Base-by-base conservation (phyloP, 2,797 vertebrate genomes). In the Arrhamphus sclerolepis region DNA sequence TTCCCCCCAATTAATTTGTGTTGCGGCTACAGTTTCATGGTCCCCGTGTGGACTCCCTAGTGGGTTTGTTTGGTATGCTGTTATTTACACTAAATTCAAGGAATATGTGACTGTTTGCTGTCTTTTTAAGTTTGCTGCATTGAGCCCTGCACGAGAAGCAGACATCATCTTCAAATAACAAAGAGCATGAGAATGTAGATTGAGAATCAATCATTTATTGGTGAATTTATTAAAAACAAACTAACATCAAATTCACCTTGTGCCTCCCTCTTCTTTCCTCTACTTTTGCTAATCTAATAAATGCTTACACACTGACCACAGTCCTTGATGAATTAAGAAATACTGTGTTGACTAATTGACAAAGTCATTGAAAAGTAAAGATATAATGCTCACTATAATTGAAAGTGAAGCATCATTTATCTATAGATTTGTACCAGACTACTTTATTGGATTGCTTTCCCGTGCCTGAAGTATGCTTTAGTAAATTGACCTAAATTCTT, bases 371-470 rank as follows among this genome's bases (percentile, higher is more conserved):
- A 82, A 84, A 89, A 80, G 82, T 85, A 79, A 87, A 91, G 87
- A 86, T 91, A 87, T 91, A 89, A 90, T 87, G 83, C 77, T 87
- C 85, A 88, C 80, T 86, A 72, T 88, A 89, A 92, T 91, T 92
- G 81, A 90, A 92, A 84, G 87, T 89, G 90, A 92, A 90, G 87
- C 87, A 87, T 89, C 86, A 90, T 92, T 91, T 91, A 89, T 88
- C 86, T 89, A 89, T 88, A 87, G 88, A 90, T 91, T 90, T 85
- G 78, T 82, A 82, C 77, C 84, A 87, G 87, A 87, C 86, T 84
- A 74, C 85, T 89, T 91, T 91, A 93, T 89, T 84, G 82, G 83
- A 85, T 91, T 80, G 83, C 81, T 89, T 91, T 89, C 80, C 83
- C 43, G 63, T 16, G 75, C 78, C 84, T 91, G 83, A 87, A 90